Percentiles rank a stretch among this genome's conserved stretches.
Evolutionary conservation across 2,113 vertebrate species (phyloP).

Genomic region (Petaurus breviceps): DNA sequence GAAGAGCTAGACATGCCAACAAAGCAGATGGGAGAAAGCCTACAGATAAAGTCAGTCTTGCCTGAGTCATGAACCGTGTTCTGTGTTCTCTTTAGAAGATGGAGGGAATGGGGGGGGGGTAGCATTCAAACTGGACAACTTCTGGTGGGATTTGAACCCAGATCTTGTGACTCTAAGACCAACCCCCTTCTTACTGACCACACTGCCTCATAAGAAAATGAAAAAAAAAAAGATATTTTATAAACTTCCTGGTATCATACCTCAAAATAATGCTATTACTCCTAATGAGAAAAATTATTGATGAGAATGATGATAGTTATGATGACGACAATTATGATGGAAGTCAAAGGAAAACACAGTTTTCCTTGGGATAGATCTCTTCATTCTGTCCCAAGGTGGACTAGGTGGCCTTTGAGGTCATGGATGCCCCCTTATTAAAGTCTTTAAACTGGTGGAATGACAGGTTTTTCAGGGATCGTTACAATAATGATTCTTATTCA

Average conservation of each 20-base stretch:
- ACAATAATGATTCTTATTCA: too few species aligned
- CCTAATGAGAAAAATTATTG: not conserved
- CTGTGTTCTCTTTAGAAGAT: not conserved
- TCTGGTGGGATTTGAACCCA: not conserved
- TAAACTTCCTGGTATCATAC: not conserved
- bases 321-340: not conserved
- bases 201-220: not conserved
- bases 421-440: not conserved
- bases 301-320: too few species aligned
- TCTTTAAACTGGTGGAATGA: not conserved
- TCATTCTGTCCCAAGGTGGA: not conserved
- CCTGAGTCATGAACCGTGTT: not conserved
- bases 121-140: not conserved
- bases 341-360: not conserved
- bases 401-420: not conserved
- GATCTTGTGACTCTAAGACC: too few species aligned
- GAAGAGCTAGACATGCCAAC: not conserved
- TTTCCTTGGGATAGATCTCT: not conserved
- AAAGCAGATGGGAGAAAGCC: not conserved
- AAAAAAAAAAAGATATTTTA: not conserved
- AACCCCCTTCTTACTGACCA: not conserved
- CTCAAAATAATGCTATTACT: not conserved
- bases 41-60: not conserved
- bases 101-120: not conserved
- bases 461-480: not conserved